phyloP scores from a whole-genome alignment of 2,888 invertebrate species.

The Dicranocentrus wangi region DNA sequence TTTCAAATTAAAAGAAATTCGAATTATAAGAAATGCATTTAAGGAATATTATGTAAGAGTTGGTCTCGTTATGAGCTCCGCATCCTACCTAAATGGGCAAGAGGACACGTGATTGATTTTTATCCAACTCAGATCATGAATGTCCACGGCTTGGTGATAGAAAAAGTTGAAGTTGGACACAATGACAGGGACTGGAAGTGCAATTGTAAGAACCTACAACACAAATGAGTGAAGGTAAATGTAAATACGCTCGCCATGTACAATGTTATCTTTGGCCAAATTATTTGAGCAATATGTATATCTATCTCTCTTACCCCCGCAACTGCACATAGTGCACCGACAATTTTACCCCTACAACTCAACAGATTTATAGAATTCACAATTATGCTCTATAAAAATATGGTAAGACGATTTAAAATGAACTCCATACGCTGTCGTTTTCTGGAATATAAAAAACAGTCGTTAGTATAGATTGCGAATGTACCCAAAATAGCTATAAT shows the following conservation, averaged over 20 bases:
- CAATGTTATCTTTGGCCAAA: no score
- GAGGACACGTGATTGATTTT: slow-evolving; percentile 45
- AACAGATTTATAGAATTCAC: no score
- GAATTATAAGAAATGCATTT: neutral
- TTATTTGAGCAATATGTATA: no score
- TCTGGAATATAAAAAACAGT: neutral
- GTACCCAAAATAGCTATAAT: neutral
- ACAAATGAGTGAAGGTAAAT: no score
- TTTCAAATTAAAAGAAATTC: neutral
- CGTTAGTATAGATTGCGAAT: neutral
- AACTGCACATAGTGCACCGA: slow-evolving; percentile 47
- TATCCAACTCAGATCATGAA: slow-evolving; percentile 52
- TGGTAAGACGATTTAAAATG: no score
- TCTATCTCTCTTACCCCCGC: slow-evolving; percentile 51
- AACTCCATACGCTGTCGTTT: neutral
- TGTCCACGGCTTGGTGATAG: slow-evolving; percentile 60
- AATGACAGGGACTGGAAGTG: slow-evolving; percentile 65
- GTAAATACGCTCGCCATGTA: no score
- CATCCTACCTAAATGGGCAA: slow-evolving; percentile 57
- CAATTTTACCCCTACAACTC: slow-evolving; percentile 38
- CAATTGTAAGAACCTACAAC: slow-evolving; percentile 55
- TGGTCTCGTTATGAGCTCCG: neutral
- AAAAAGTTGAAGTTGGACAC: slow-evolving; percentile 65
- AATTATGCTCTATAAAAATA: no score
- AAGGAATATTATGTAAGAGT: neutral